Base-by-base conservation (phyloP, 2,888 invertebrate genomes). In the Lasioglossum leucozonium region DNA sequence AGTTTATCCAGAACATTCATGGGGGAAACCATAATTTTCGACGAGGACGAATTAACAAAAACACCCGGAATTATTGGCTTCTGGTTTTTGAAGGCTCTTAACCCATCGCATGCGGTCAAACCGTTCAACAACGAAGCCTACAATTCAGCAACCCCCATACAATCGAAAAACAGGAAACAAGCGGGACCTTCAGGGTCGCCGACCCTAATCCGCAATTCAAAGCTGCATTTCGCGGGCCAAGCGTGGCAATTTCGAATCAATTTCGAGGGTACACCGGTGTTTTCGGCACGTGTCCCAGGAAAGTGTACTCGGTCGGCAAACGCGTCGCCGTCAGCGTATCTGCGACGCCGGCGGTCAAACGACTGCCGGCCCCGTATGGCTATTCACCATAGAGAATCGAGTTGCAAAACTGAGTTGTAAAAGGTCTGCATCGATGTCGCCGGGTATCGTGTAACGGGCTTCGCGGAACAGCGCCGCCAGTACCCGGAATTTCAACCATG, bases 351-450 rank as follows among this genome's bases (percentile, higher is more conserved):
- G 30, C 62, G 26, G 58, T 62, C 67, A 78, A 62, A 84, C 80
- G 79, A 77, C 79, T 79, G 75, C 82, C 77, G 82, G 81, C 82
- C 62, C 6, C 30, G 26, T 62, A 62, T 30, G 55, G 58, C 62
- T 86, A 92, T 92, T 91, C 91, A 89, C 87, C 85, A 84, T 87
- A 90, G 92, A 93, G 92, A 93, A 92, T 93, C 92, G 91, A 93
- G 92, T 94, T 93, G 92, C 90, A 93, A 93, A 94, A 92, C 90
- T 90, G 86, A 92, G 92, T 93, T 93, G 92, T 90, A 93, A 94
- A 93, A 93, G 92, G 89, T 90, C 91, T 86, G 83, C 90, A 87
- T 88, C 81, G 82, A 89, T 87, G 87, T 78, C 85, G 85, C 83
- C 84, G 88, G 85, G 84, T 86, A 85, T 88, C 87, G 79, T 72